A percentile compares a stretch with the other conserved stretches of the same genome.
These are phyloP conservation scores for Nephrocerus scutellatus DNA, from an alignment of 2,888 invertebrate genomes.

Conservation along the genomic window DNA sequence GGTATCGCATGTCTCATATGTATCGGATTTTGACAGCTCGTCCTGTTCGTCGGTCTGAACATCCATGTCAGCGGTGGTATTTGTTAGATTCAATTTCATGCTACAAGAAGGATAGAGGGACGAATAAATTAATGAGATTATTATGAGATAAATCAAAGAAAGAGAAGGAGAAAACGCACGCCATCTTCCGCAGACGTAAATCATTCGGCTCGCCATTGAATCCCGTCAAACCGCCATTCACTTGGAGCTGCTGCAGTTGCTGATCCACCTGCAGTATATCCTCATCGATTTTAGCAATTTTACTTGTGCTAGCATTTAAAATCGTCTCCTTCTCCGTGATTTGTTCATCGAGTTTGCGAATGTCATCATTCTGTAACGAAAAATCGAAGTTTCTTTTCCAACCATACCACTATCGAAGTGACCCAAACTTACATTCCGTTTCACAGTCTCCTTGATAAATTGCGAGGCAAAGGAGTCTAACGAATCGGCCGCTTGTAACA, in stretches of 20 bases:
- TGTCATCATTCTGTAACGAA: conserved; percentile 59
- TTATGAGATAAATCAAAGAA: conserved; percentile 1
- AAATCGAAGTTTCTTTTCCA: neutral
- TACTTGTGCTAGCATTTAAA: conserved; percentile 57
- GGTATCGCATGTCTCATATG: conserved; percentile 55
- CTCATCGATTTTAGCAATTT: conserved; percentile 64
- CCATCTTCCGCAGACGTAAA: conserved; percentile 30
- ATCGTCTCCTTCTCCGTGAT: conserved; percentile 50
- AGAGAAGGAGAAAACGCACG: conserved; percentile 12
- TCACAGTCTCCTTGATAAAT: conserved; percentile 61
- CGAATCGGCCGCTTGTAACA: conserved; percentile 59
- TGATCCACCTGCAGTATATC: conserved; percentile 61
- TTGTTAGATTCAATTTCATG: conserved; percentile 61
- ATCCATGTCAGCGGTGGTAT: conserved; percentile 47
- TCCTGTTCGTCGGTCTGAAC: conserved; percentile 36
- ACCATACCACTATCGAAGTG: no score
- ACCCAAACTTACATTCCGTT: conserved; percentile 60
- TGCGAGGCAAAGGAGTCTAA: conserved; percentile 60
- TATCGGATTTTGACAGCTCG: conserved; percentile 37
- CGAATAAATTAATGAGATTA: neutral
- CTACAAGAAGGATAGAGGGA: conserved; percentile 43
- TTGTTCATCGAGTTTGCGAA: conserved; percentile 63
- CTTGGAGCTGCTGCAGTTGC: conserved; percentile 52
- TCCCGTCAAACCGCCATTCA: conserved; percentile 31
- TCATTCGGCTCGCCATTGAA: conserved; percentile 29